Evolutionary conservation across 2,888 invertebrate species (phyloP).

Genomic region (Gibbula magus): DNA sequence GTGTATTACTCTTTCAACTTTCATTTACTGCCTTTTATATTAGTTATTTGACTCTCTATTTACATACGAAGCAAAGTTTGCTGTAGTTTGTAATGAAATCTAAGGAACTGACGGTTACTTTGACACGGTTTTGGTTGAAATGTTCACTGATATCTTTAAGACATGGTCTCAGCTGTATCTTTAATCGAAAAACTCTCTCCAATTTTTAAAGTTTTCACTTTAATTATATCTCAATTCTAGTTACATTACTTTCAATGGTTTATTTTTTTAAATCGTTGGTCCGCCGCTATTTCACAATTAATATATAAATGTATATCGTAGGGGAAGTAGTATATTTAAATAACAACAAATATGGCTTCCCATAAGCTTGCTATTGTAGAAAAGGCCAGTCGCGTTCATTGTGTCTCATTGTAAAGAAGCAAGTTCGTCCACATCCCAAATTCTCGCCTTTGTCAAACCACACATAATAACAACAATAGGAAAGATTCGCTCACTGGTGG

Average conservation of each 20-base stretch:
- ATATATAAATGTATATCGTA: neutral
- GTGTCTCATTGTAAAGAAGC: neutral
- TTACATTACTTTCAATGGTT: too few relatives aligned
- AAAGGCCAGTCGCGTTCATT: neutral
- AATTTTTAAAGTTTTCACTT: too few relatives aligned
- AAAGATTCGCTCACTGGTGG: conserved; percentile 7
- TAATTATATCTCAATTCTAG: too few relatives aligned
- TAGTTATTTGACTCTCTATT: too few relatives aligned
- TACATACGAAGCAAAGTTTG: too few relatives aligned
- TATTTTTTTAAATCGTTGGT: too few relatives aligned
- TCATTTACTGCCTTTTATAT: too few relatives aligned
- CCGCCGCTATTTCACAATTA: neutral
- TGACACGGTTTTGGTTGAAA: too few relatives aligned
- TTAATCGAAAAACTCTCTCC: neutral
- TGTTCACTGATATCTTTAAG: too few relatives aligned
- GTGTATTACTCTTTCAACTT: too few relatives aligned
- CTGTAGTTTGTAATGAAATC: too few relatives aligned
- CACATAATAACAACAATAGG: conserved; percentile 9
- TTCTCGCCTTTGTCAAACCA: conserved; percentile 10
- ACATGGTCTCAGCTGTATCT: neutral
- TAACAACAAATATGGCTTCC: conserved; percentile 18
- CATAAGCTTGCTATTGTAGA: neutral
- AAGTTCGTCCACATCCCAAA: conserved; percentile 12
- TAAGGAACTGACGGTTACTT: too few relatives aligned
- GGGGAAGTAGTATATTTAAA: neutral